Evolutionary conservation across 1,140 invertebrate species (phyloP), one percentile per base, ranked within the genome.

Genomic region (Trissolcus basalis): DNA sequence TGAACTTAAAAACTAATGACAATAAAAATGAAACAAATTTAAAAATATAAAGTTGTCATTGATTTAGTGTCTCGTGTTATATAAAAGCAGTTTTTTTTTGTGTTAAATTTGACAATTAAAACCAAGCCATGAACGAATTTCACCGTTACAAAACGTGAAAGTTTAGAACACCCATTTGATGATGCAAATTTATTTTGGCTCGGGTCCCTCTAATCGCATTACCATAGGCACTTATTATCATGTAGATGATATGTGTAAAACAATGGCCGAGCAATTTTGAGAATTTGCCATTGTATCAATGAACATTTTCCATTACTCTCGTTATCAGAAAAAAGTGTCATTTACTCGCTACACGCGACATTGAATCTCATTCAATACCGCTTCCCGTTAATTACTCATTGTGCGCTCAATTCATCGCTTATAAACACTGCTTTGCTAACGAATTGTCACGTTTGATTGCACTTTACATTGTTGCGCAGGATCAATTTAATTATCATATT

Each of bases 371-470:
- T 59, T 58, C 36, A 49, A 43, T 50, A 49, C 5, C 36, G 0
- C 32, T 54, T 56, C 48, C 27, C 14, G 36, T 44, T 49, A 59
- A 60, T 67, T 65, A 59, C 19, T 53, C 11, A 56, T 63, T 69
- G 68, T 65, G 36, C 6, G 36, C 51, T 39, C 49, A 50, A 41
- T 55, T 61, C 6, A 53, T 60, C 16, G 56, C 35, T 60, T 56
- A n/a, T 36, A 36, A 58, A 49, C 27, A 48, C 4, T 16, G 3
- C 14, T 45, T 8, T 49, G 32, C 16, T 45, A 54, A 48, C 14
- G 15, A 70, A 61, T 53, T 60, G 47, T 60, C 19, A 61, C 51
- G 16, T 51, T 56, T 53, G 35, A 55, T 67, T 60, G 33, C 13
- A 27, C 13, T 45, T 53, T 48, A 13, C 14, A 33, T 39, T 54